Conservation (phyloP, 2,113 vertebrate genomes). For the Baryphthengus martii region DNA sequence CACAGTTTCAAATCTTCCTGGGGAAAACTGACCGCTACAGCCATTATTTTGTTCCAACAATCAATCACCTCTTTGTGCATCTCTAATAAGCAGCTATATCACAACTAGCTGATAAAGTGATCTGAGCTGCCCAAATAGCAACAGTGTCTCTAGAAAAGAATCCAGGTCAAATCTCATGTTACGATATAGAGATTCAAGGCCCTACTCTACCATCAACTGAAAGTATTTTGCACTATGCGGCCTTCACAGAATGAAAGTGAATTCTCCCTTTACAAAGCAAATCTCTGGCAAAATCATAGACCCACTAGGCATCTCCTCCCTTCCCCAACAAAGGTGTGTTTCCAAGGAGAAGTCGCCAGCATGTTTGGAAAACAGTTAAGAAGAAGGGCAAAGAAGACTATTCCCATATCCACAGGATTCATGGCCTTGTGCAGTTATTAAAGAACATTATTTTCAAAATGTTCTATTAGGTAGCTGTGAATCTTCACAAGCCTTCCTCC, state of each 20-base stretch:
- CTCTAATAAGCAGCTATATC: background rate
- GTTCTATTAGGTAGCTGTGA: background rate
- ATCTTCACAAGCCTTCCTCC: background rate
- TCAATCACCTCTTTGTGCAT: background rate
- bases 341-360: background rate
- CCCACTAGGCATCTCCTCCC: background rate
- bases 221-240: background rate
- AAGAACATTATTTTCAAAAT: background rate
- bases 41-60: background rate
- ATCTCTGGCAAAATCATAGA: background rate
- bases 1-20: background rate
- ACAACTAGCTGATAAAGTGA: background rate
- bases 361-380: background rate
- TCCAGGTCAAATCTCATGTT: background rate
- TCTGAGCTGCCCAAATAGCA: background rate
- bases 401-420: background rate
- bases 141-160: background rate
- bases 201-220: background rate
- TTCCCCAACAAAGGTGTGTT: background rate
- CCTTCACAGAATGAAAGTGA: background rate
- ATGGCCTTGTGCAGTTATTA: background rate
- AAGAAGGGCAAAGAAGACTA: background rate
- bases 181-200: background rate
- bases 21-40: background rate
- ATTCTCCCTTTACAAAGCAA: background rate